These are phyloP conservation scores for Leptopilina clavipes DNA, from an alignment of 1,140 invertebrate species.

Conservation along the genomic window DNA sequence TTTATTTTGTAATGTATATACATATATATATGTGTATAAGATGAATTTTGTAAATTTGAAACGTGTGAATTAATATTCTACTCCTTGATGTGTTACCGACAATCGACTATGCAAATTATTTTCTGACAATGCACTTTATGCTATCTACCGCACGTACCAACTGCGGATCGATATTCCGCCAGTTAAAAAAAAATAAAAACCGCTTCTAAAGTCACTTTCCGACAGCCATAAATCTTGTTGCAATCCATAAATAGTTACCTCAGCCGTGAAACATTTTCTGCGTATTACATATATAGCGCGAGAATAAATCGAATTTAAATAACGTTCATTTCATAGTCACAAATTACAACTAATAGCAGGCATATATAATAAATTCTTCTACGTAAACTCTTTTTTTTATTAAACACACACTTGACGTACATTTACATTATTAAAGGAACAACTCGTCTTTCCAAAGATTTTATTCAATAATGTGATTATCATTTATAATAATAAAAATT, in stretches of 20 bases:
- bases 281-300: neutral
- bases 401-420: too few species aligned
- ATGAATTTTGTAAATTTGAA: neutral
- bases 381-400: too few species aligned
- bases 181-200: neutral
- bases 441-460: too few species aligned
- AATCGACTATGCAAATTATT: constrained; percentile 32
- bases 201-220: constrained; percentile 23
- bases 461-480: too few species aligned
- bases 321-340: neutral
- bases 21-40: neutral
- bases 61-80: constrained; percentile 18
- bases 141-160: neutral
- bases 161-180: constrained; percentile 10
- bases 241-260: constrained; percentile 21
- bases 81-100: constrained; percentile 8
- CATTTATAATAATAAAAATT: too few species aligned
- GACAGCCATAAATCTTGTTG: constrained; percentile 5
- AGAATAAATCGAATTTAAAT: neutral
- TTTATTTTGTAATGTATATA: neutral
- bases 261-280: constrained; percentile 3
- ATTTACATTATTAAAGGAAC: too few species aligned
- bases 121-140: constrained; percentile 15
- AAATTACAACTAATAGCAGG: neutral
- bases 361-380: too few species aligned